Conservation (phyloP, 2,888 invertebrate genomes). For the Coenonympha arcania region DNA sequence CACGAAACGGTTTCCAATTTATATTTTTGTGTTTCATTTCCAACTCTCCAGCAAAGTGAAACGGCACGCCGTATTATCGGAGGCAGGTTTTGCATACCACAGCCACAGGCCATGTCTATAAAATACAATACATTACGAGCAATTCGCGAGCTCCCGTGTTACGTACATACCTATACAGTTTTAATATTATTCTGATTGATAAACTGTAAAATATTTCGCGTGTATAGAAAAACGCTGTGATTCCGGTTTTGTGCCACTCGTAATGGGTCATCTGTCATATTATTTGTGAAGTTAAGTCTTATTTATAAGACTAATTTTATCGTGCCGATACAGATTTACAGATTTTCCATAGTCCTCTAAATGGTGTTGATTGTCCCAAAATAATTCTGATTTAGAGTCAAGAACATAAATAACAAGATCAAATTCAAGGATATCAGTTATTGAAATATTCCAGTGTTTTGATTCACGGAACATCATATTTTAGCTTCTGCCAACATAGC, state of each 20-base stretch:
- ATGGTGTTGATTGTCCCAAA: constrained; percentile 1
- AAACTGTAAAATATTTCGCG: constrained; percentile 18
- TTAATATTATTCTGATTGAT: constrained; percentile 29
- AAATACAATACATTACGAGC: constrained; percentile 66
- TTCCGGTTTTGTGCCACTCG: constrained; percentile 16
- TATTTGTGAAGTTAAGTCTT: constrained; percentile 17
- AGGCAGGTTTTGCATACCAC: constrained; percentile 67
- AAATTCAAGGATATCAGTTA: neutral
- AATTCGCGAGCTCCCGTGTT: constrained; percentile 56
- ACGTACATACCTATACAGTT: constrained; percentile 50
- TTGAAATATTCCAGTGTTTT: neutral
- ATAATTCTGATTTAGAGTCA: neutral
- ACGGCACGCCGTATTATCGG: constrained; percentile 55
- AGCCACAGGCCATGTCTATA: constrained; percentile 61
- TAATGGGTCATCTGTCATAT: constrained; percentile 14
- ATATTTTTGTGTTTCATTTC: constrained; percentile 20
- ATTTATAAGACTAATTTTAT: constrained; percentile 17
- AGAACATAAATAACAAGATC: neutral
- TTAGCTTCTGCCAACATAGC: neutral
- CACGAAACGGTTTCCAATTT: constrained; percentile 18
- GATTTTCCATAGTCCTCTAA: constrained; percentile 3
- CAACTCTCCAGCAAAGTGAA: constrained; percentile 41
- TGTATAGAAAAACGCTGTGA: constrained; percentile 11
- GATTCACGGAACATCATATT: neutral
- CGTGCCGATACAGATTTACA: neutral